Conservation (phyloP, 35 echinoderm and acorn worm species). For the Stichopus chloronotus region DNA sequence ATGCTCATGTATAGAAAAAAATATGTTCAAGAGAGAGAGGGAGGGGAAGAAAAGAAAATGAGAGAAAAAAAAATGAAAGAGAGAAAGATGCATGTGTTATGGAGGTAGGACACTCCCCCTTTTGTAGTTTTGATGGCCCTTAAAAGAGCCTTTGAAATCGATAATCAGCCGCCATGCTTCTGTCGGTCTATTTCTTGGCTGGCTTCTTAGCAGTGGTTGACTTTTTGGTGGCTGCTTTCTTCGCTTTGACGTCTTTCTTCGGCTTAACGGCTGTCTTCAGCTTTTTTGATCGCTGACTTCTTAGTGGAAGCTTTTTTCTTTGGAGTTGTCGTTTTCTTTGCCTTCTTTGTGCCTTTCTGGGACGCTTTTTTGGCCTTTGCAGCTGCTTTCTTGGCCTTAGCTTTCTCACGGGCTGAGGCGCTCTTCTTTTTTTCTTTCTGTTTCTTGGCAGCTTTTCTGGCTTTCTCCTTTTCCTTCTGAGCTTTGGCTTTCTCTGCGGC, state of each 20-base stretch:
- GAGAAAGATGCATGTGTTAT: too few species aligned
- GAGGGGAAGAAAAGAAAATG: too few species aligned
- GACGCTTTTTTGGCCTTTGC: conserved; percentile 30
- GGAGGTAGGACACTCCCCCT: background rate
- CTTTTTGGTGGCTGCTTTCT: too few species aligned
- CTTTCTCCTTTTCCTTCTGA: conserved; percentile 6
- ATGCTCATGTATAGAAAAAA: too few species aligned
- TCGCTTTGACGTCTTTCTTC: too few species aligned
- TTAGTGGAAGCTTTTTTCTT: conserved; percentile 7
- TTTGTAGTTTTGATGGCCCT: conserved; percentile 31
- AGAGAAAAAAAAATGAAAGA: too few species aligned
- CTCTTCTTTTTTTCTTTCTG: conserved; percentile 35
- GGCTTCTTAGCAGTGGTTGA: too few species aligned
- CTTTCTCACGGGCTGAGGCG: background rate
- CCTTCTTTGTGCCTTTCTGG: background rate
- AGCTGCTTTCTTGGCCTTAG: conserved; percentile 12
- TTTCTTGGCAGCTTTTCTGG: background rate
- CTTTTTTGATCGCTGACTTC: conserved; percentile 16
- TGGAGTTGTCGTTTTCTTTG: background rate
- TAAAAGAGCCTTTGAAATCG: conserved; percentile 21
- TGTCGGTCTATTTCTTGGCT: conserved; percentile 7
- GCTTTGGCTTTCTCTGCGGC: conserved; percentile 37
- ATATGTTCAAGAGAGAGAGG: too few species aligned
- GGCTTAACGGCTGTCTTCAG: background rate
- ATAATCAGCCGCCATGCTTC: background rate